phyloP scores from a whole-genome alignment of 1,140 invertebrate genomes.

The Marisa cornuarietis region DNA sequence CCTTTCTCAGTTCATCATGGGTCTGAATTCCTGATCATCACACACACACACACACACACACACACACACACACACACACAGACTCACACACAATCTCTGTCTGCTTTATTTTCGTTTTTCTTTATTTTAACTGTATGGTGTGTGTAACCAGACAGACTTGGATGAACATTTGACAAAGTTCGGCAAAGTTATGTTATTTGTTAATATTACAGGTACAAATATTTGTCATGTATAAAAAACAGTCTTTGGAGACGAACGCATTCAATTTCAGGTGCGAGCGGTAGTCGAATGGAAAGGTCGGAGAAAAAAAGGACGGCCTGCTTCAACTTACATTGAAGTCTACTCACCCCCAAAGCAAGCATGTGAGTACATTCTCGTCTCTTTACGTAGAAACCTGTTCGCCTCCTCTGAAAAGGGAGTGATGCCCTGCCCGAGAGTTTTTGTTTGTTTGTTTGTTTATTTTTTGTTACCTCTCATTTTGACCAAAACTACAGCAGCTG shows the following conservation, averaged over 20 bases:
- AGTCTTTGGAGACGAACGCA: too few species aligned
- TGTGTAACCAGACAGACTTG: neutral
- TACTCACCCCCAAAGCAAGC: constrained; percentile 18
- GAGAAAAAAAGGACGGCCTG: constrained; percentile 23
- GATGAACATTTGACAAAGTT: neutral
- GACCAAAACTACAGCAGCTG: too few species aligned
- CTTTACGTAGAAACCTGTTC: too few species aligned
- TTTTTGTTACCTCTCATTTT: too few species aligned
- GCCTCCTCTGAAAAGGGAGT: too few species aligned
- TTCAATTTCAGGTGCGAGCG: constrained; percentile 23
- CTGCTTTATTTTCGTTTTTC: neutral
- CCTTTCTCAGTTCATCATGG: neutral
- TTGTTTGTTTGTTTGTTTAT: too few species aligned
- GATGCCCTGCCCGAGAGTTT: too few species aligned
- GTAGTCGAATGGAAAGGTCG: constrained; percentile 28
- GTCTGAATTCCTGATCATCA: neutral
- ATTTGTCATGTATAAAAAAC: neutral
- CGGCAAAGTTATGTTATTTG: too few species aligned
- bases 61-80: too few species aligned
- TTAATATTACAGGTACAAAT: neutral
- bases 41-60: too few species aligned
- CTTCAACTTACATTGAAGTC: constrained; percentile 31
- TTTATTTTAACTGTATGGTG: neutral
- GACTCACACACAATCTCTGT: too few species aligned
- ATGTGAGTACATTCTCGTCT: neutral